These are phyloP conservation scores for Danio aesculapii DNA, from an alignment of 2,797 vertebrate genomes.

Conservation along the genomic window DNA sequence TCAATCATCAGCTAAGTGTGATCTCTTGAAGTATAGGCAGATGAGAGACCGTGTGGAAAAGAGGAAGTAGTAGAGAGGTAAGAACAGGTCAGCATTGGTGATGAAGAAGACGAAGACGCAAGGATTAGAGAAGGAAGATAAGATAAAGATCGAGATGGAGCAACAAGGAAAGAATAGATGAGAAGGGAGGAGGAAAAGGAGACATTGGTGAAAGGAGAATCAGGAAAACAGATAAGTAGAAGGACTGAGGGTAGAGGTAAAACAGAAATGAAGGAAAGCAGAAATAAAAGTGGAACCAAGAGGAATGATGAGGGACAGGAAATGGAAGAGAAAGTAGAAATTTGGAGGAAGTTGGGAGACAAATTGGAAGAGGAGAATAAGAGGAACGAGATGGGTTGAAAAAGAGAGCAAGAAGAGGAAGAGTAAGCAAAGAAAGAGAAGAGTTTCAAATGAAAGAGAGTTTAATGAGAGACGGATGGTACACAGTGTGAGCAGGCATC, in stretches of 20 bases:
- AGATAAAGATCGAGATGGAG: background rate
- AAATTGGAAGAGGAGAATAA: conserved; percentile 41
- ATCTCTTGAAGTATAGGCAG: background rate
- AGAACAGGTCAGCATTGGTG: background rate
- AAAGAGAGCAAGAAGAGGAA: conserved; percentile 14
- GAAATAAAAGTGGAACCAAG: conserved; percentile 9
- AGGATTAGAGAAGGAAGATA: background rate
- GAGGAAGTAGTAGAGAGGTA: conserved; percentile 47
- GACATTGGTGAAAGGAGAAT: background rate
- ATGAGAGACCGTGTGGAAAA: background rate
- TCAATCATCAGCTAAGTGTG: too few relatives aligned
- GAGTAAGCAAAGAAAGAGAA: conserved; percentile 29
- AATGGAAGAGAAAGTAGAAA: background rate
- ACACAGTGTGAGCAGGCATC: conserved; percentile 79
- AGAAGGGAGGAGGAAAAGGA: background rate
- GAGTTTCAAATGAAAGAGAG: conserved; percentile 27
- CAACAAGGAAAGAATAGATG: background rate
- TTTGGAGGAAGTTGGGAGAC: background rate
- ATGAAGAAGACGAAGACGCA: background rate
- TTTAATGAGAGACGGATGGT: conserved; percentile 64
- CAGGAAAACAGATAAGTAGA: background rate
- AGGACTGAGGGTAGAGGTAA: background rate
- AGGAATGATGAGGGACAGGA: conserved; percentile 34
- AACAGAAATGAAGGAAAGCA: background rate
- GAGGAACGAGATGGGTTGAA: conserved; percentile 17